phyloP scores from a whole-genome alignment of 2,888 invertebrate genomes.

The Heliconius charithonia region DNA sequence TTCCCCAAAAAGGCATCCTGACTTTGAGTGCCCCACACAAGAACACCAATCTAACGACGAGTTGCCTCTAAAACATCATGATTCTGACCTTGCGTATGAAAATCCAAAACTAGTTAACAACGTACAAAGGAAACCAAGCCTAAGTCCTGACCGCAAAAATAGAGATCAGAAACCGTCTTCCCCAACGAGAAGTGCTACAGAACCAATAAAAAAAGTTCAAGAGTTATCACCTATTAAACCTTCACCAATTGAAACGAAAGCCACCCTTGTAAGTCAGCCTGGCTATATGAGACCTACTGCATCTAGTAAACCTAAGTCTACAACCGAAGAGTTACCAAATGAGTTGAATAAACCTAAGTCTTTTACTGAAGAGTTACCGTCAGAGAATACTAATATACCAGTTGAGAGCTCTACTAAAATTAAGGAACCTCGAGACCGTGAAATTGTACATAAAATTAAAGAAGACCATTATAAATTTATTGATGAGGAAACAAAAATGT shows the following conservation, averaged over 20 bases:
- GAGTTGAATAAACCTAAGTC: constrained; percentile 49
- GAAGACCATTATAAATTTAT: constrained; percentile 72
- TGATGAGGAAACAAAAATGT: constrained; percentile 75
- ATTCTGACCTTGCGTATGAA: neutral
- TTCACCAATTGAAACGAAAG: constrained; percentile 24
- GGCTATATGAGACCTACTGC: constrained; percentile 66
- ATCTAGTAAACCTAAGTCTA: constrained; percentile 51
- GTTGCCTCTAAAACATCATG: constrained; percentile 5
- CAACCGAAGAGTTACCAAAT: constrained; percentile 11
- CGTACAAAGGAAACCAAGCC: constrained; percentile 53
- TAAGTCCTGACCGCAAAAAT: constrained; percentile 50
- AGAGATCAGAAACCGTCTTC: constrained; percentile 25
- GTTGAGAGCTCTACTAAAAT: constrained; percentile 50
- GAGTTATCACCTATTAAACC: constrained; percentile 39
- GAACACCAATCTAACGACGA: neutral
- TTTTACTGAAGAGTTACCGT: constrained; percentile 1
- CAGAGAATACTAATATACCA: constrained; percentile 51
- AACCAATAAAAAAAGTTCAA: constrained; percentile 32
- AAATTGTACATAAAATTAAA: constrained; percentile 52
- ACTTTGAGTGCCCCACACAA: neutral
- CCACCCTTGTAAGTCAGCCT: constrained; percentile 57
- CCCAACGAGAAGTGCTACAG: constrained; percentile 38
- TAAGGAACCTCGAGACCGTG: constrained; percentile 52
- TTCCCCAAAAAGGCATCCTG: constrained; percentile 20
- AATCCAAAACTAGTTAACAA: constrained; percentile 19